Percentiles rank a stretch among this genome's conserved stretches.
These are phyloP conservation scores for Gallinago nigripennis DNA, from an alignment of 2,797 vertebrate species.

Conservation along the genomic window DNA sequence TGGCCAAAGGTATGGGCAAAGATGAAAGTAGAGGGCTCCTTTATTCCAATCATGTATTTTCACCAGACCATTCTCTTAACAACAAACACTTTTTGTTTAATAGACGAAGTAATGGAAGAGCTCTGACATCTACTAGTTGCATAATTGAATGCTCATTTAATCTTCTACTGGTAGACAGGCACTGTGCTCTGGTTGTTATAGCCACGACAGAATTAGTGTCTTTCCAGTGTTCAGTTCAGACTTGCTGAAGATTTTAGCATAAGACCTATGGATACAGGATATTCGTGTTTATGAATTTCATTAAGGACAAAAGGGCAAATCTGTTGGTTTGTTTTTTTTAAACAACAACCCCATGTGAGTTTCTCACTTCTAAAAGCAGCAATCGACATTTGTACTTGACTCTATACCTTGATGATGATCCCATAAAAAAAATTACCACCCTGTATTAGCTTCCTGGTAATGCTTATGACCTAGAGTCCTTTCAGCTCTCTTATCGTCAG, in stretches of 20 bases:
- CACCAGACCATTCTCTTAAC: background rate
- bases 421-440: background rate
- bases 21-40: background rate
- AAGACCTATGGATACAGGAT: accelerated
- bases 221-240: background rate
- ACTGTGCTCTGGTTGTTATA: background rate
- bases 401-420: background rate
- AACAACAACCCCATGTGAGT: background rate
- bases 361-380: background rate
- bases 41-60: background rate
- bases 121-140: background rate
- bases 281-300: background rate
- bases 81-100: background rate
- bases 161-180: background rate
- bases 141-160: background rate
- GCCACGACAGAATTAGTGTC: background rate
- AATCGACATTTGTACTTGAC: background rate
- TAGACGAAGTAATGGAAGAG: background rate
- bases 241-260: background rate
- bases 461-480: background rate
- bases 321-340: too few species aligned
- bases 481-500: background rate
- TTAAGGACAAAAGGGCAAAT: background rate
- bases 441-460: background rate
- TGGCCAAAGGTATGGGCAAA: background rate